Evolutionary conservation across 2,888 invertebrate species (phyloP).

Genomic region (Meliscaeva auricollis): DNA sequence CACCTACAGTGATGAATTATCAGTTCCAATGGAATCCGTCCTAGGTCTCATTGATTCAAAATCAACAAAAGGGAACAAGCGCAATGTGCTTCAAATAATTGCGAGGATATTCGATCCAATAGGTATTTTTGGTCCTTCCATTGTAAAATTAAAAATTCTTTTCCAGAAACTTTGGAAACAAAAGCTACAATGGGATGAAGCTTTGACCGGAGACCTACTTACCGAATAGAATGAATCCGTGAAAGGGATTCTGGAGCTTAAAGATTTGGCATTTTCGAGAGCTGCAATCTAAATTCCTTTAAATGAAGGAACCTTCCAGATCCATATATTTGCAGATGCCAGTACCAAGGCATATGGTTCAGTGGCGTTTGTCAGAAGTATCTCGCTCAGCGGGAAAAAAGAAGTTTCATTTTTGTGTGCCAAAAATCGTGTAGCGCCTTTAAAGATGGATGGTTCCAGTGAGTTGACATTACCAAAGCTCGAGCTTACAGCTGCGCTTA

Average conservation of each 20-base stretch:
- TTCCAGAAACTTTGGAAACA: constrained; percentile 30
- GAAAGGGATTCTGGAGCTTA: constrained; percentile 19
- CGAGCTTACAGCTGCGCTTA: background rate
- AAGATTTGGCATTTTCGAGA: constrained; percentile 22
- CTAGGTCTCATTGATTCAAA: background rate
- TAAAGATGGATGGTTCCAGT: constrained; percentile 28
- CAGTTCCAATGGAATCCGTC: constrained; percentile 5
- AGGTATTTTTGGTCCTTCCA: constrained; percentile 29
- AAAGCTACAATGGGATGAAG: constrained; percentile 21
- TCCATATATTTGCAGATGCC: constrained; percentile 41
- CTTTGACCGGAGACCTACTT: background rate
- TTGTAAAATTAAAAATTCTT: constrained; percentile 32
- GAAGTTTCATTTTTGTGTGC: constrained; percentile 11
- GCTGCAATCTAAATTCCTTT: constrained; percentile 7
- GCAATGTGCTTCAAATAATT: constrained; percentile 23
- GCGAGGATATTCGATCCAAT: constrained; percentile 36
- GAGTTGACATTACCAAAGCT: constrained; percentile 22
- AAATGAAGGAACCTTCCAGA: constrained; percentile 14
- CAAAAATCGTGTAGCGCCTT: constrained; percentile 35
- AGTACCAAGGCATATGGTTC: constrained; percentile 27
- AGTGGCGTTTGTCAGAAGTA: constrained; percentile 11
- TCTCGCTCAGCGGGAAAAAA: background rate
- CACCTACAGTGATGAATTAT: background rate
- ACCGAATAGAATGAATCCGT: constrained; percentile 36
- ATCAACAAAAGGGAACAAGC: constrained; percentile 3